A percentile compares a stretch with the other conserved stretches of the same genome.
Conservation (phyloP, 2,797 vertebrate species). For the Hipposideros larvatus region DNA sequence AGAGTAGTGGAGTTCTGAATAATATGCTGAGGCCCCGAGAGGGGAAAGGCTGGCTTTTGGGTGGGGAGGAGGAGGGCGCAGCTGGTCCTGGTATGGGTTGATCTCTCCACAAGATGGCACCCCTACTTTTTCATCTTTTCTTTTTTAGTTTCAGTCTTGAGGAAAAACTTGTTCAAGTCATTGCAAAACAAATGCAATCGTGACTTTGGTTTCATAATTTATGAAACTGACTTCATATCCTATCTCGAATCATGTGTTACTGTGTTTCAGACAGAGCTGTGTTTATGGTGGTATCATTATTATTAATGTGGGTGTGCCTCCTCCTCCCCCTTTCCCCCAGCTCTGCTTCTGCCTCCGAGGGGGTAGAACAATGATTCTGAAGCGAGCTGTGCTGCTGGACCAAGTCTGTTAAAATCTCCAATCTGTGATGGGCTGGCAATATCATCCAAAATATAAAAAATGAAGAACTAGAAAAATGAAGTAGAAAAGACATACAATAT, state of each 20-base stretch:
- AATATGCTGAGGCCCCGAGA: background rate
- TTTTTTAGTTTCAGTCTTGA: background rate
- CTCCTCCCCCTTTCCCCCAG: background rate
- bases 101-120: constrained; percentile 75
- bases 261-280: background rate
- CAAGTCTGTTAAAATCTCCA: background rate
- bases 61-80: background rate
- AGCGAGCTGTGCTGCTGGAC: background rate
- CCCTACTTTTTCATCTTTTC: constrained; percentile 39
- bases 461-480: background rate
- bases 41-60: background rate
- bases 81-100: background rate
- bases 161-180: constrained; percentile 19
- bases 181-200: background rate
- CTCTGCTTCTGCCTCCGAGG: background rate
- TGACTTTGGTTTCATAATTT: constrained; percentile 53
- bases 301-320: background rate
- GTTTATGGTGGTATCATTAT: background rate
- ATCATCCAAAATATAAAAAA: constrained; percentile 29
- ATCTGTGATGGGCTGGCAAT: background rate
- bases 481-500: background rate
- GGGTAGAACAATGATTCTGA: background rate
- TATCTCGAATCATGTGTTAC: background rate
- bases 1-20: constrained; percentile 3
- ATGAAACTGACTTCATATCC: constrained; percentile 26